Conservation (phyloP, 2,113 vertebrate species). For the Syngnathus typhle region DNA sequence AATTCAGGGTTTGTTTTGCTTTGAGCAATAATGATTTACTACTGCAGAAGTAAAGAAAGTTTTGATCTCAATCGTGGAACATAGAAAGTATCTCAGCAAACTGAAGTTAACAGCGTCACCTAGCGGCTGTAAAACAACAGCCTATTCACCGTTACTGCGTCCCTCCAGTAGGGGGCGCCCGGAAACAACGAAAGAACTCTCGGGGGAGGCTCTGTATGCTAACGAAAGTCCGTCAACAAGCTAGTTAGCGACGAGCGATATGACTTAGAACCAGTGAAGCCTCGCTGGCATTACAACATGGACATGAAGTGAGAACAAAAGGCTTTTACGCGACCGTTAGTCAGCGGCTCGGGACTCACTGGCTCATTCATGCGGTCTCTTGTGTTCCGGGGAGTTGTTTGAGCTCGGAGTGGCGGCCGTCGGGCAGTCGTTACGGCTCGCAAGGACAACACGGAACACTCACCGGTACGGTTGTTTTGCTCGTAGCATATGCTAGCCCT, state of each 20-base stretch:
- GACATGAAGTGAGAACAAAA: background rate
- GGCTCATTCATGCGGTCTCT: constrained; percentile 45
- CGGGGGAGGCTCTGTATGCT: constrained; percentile 22
- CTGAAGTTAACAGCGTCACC: constrained; percentile 32
- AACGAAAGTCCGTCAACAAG: constrained; percentile 52
- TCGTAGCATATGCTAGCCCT: constrained; percentile 35
- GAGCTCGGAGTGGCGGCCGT: constrained; percentile 44
- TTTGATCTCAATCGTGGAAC: background rate
- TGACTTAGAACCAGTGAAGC: background rate
- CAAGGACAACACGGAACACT: constrained; percentile 50
- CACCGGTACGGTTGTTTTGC: constrained; percentile 52
- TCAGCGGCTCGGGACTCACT: constrained; percentile 14
- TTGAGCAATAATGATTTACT: background rate
- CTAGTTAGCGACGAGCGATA: constrained; percentile 48
- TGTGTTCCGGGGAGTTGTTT: constrained; percentile 34
- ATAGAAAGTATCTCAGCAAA: background rate
- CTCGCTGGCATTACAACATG: constrained; percentile 19
- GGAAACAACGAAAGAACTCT: background rate
- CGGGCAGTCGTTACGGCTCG: constrained; percentile 28
- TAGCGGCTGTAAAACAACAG: background rate
- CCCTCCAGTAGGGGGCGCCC: constrained; percentile 20
- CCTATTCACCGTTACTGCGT: background rate
- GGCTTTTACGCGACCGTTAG: background rate
- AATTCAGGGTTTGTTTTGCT: too few relatives aligned
- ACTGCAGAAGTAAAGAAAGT: background rate